Conservation (phyloP, 2,888 invertebrate genomes). For the Eupithecia pulchellata region DNA sequence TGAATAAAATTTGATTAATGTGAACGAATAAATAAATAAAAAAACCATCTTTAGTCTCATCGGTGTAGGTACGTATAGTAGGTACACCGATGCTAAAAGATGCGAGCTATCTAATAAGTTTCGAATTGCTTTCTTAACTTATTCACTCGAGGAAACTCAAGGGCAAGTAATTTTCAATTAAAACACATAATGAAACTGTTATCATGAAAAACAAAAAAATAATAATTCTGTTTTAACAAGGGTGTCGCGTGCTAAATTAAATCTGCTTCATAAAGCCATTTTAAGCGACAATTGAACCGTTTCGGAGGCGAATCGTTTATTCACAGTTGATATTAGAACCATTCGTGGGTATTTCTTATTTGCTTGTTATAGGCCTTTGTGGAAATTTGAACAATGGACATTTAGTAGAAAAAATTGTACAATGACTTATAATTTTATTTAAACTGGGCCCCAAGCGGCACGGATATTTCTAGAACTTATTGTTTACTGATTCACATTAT, state of each 20-base stretch:
- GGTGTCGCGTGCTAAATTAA: constrained; percentile 22
- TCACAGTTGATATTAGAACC: constrained; percentile 10
- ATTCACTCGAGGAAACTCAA: neutral
- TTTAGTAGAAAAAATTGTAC: neutral
- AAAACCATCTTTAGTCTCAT: too few relatives aligned
- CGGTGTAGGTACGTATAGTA: too few relatives aligned
- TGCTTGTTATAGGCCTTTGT: neutral
- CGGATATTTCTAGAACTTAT: neutral
- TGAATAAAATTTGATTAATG: too few relatives aligned
- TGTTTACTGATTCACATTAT: too few relatives aligned
- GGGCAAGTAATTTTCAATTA: constrained; percentile 1
- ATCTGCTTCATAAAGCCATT: constrained; percentile 25
- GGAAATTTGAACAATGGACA: neutral
- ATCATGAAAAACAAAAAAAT: constrained; percentile 8
- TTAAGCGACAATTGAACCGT: constrained; percentile 18
- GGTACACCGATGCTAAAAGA: neutral
- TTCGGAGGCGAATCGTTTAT: constrained; percentile 16
- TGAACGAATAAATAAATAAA: too few relatives aligned
- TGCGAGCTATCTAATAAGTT: neutral
- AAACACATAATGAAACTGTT: neutral
- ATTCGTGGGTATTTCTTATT: neutral
- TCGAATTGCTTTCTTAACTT: neutral
- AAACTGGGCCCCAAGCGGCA: neutral
- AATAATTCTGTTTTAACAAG: constrained; percentile 16
- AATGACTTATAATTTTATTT: neutral